Base-by-base conservation (phyloP, 2,888 invertebrate species). In the Drosophila leonis region DNA sequence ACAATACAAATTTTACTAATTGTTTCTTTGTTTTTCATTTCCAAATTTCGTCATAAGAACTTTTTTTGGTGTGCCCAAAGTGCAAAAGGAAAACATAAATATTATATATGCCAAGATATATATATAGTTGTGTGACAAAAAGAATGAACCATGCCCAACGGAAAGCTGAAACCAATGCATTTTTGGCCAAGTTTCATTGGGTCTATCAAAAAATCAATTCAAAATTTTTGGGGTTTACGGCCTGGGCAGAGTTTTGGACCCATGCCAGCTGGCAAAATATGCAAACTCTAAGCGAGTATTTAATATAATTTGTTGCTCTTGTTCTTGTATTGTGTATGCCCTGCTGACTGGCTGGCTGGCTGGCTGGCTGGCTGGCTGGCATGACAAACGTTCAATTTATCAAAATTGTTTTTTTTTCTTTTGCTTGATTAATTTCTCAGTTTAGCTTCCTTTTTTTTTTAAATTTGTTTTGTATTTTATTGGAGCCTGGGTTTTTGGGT, bases 111-210 rank as follows among this genome's bases (percentile, higher is more conserved):
- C 56, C 61, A 55, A 49, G 49, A 49, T n/a, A 6, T 8, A 24
- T 13, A 13, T 27, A 46, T 15, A 15, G 0, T 2, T 24, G 6
- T 37, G 24, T 54, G 54, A 39, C 54, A 54, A 54, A 54, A 69
- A 41, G 46, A 48, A 62, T 54, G 51, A 70, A 55, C 60, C 52
- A 65, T 63, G 56, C 65, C 75, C 75, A 71, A 70, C 60, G 35
- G 24, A 83, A 78, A 75, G 52, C 61, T 83, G 83, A 83, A 83
- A 83, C 83, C 83, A 83, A 83, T 83, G 75, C 75, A 82, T 80
- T 49, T 85, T 61, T 78, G 80, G 82, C 78, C 80, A 85, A 75
- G 75, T 82, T 78, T 80, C 57, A 65, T 77, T 54, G 73, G 71
- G 71, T 33, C 18, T 68, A 61, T 41, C 35, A 37, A 52, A 51